Evolutionary conservation across 2,888 invertebrate genomes (phyloP).

Genomic region (Drosophila mulleri): DNA sequence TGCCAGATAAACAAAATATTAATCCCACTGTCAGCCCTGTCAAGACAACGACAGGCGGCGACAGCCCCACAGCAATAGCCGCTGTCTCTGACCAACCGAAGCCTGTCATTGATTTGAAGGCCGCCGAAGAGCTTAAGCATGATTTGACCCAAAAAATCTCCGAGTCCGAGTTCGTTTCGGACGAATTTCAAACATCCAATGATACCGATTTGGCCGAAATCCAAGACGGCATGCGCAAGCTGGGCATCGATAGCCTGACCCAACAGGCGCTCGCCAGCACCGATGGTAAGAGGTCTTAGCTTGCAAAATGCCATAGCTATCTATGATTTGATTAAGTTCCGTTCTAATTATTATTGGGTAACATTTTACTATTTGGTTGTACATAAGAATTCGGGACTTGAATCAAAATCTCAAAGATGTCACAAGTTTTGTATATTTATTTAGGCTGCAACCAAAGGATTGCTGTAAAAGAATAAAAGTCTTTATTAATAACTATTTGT

Average conservation of each 20-base stretch:
- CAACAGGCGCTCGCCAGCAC: slow-evolving; percentile 84
- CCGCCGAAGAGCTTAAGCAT: slow-evolving; percentile 29
- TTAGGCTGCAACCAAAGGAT: background rate
- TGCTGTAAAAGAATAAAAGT: background rate
- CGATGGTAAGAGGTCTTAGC: slow-evolving; percentile 84
- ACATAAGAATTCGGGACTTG: background rate
- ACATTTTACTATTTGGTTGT: slow-evolving; percentile 5
- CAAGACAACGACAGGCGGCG: slow-evolving; percentile 27
- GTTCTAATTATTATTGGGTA: slow-evolving; percentile 23
- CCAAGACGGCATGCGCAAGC: slow-evolving; percentile 90
- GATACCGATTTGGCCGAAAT: slow-evolving; percentile 90
- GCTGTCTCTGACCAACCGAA: slow-evolving; percentile 64
- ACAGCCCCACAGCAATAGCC: slow-evolving; percentile 26
- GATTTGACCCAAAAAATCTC: slow-evolving; percentile 64
- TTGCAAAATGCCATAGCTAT: slow-evolving; percentile 18
- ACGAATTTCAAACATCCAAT: slow-evolving; percentile 87
- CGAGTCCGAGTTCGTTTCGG: slow-evolving; percentile 91
- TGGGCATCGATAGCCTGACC: slow-evolving; percentile 87
- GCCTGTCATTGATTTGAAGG: slow-evolving; percentile 40
- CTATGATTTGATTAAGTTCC: slow-evolving; percentile 45
- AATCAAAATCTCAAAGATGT: background rate
- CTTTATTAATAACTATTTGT: background rate
- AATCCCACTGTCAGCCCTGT: slow-evolving; percentile 29
- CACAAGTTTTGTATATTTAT: background rate
- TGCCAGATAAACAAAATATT: slow-evolving; percentile 36